phyloP scores from a whole-genome alignment of 2,888 invertebrate genomes.

The Acrobasis consociella region DNA sequence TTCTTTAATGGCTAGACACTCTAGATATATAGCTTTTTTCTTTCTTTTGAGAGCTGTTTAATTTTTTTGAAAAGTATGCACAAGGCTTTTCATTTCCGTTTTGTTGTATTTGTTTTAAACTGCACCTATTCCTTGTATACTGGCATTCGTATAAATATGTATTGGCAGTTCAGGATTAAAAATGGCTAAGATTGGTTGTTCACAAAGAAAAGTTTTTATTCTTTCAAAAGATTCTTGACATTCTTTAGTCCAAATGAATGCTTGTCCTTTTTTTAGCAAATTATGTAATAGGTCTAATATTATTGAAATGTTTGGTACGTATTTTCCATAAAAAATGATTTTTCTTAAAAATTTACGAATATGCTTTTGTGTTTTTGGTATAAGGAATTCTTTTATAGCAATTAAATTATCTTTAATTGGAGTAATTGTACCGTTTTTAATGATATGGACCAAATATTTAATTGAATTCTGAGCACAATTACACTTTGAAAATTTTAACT shows the following conservation, averaged over 20 bases:
- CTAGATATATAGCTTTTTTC: slow-evolving; percentile 34
- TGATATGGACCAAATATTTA: slow-evolving; percentile 33
- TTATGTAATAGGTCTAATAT: slow-evolving; percentile 20
- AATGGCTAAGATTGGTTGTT: slow-evolving; percentile 9
- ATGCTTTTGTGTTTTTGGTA: slow-evolving; percentile 36
- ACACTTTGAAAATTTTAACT: slow-evolving; percentile 35
- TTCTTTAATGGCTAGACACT: slow-evolving; percentile 32
- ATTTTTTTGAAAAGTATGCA: slow-evolving; percentile 30
- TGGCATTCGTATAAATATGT: no score
- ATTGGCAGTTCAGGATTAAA: no score
- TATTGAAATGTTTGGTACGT: slow-evolving; percentile 32
- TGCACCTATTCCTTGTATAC: no score
- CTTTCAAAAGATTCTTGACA: slow-evolving; percentile 7
- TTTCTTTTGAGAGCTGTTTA: slow-evolving; percentile 35
- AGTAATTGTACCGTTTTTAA: slow-evolving; percentile 30
- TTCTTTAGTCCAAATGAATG: no score
- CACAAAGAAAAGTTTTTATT: slow-evolving; percentile 23
- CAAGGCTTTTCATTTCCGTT: slow-evolving; percentile 32
- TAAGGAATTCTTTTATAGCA: slow-evolving; percentile 16
- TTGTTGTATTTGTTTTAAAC: no score
- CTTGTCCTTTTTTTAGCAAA: background rate
- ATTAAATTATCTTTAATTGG: slow-evolving; percentile 28
- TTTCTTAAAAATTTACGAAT: slow-evolving; percentile 37
- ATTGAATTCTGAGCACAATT: slow-evolving; percentile 28
- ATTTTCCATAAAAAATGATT: slow-evolving; percentile 36